Conservation (phyloP, 2,888 invertebrate genomes). For the Merodon equestris region DNA sequence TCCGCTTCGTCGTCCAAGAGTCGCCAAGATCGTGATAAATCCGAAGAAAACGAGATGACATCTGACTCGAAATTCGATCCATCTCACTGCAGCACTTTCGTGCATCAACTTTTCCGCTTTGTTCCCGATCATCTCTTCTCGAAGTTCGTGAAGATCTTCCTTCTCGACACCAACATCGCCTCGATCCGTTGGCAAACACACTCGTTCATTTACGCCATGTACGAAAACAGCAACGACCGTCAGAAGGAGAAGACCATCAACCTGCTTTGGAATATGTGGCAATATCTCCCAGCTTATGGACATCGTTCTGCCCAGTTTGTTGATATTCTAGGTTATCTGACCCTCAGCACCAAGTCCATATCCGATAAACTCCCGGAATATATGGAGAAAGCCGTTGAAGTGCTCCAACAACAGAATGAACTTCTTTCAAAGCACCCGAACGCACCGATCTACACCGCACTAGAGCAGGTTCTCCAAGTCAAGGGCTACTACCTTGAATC, state of each 20-base stretch:
- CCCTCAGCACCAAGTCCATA: conserved; percentile 88
- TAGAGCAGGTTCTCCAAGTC: conserved; percentile 95
- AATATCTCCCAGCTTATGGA: conserved; percentile 92
- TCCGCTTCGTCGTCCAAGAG: conserved; percentile 79
- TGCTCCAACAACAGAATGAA: conserved; percentile 93
- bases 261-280: conserved; percentile 95
- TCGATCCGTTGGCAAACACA: conserved; percentile 98
- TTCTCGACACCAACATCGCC: conserved; percentile 95
- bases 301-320: conserved; percentile 97
- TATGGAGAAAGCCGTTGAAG: conserved; percentile 91
- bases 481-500: conserved; percentile 98
- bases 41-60: conserved; percentile 82
- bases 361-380: conserved; percentile 85
- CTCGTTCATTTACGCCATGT: conserved; percentile 89
- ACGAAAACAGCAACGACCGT: conserved; percentile 87
- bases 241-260: conserved; percentile 91
- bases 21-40: conserved; percentile 83
- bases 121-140: conserved; percentile 79
- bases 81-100: conserved; percentile 83
- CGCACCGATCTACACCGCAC: conserved; percentile 93
- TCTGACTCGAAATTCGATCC: conserved; percentile 84
- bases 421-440: conserved; percentile 95
- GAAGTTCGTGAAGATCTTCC: conserved; percentile 91
- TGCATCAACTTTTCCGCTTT: conserved; percentile 85
- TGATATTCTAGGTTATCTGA: conserved; percentile 96